These are phyloP conservation scores for Zophobas atratus DNA, from an alignment of 1,140 invertebrate species.

Conservation along the genomic window DNA sequence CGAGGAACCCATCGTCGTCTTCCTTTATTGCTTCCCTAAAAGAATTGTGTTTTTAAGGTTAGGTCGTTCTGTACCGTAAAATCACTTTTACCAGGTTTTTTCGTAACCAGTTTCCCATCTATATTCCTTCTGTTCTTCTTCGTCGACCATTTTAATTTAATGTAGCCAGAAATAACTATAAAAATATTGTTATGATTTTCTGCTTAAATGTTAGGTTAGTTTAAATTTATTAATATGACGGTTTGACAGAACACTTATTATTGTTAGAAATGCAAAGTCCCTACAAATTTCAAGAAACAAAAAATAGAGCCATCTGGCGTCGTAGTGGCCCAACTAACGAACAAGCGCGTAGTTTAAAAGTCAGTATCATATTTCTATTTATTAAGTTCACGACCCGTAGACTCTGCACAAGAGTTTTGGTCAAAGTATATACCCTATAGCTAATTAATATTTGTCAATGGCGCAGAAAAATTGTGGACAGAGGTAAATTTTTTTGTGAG, in stretches of 20 bases:
- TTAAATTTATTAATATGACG: too few relatives aligned
- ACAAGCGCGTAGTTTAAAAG: too few relatives aligned
- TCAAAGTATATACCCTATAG: too few relatives aligned
- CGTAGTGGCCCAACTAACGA: too few relatives aligned
- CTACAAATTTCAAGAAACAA: not conserved
- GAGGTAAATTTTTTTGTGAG: too few relatives aligned
- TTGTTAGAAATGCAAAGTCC: not conserved
- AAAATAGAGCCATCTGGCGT: too few relatives aligned
- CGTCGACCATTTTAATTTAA: slow-evolving; percentile 71
- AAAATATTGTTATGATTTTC: not conserved
- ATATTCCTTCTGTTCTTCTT: slow-evolving; percentile 93
- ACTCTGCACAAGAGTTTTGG: too few relatives aligned
- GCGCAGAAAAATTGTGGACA: too few relatives aligned
- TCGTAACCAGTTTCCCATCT: slow-evolving; percentile 98
- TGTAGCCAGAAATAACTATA: too few relatives aligned
- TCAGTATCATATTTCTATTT: too few relatives aligned
- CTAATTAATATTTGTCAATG: too few relatives aligned
- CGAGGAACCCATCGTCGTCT: slow-evolving; percentile 93
- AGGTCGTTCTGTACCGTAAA: slow-evolving; percentile 29
- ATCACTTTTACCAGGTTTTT: slow-evolving; percentile 86
- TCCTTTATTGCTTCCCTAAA: slow-evolving; percentile 96
- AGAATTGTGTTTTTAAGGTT: slow-evolving; percentile 39
- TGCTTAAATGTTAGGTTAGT: not conserved
- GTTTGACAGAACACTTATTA: not conserved
- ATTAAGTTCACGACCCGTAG: too few relatives aligned